Conservation (phyloP, 2,113 vertebrate species). For the Plotosus lineatus region DNA sequence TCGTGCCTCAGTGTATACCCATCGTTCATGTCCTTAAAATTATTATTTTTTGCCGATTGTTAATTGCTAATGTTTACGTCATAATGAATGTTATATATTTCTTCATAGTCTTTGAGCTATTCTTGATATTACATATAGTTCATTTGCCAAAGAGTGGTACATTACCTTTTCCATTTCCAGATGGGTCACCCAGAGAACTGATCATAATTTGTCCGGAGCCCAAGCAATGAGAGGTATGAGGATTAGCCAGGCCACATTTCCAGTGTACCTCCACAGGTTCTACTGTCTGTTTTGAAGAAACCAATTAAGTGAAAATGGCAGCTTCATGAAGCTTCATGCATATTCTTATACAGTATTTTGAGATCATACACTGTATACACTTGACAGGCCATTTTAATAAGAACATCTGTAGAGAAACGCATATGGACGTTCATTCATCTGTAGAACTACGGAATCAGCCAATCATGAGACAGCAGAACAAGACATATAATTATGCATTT, state of each 20-base stretch:
- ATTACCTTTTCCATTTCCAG: constrained; percentile 86
- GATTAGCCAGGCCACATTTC: constrained; percentile 78
- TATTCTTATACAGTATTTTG: no score
- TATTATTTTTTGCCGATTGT: no score
- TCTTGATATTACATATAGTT: neutral
- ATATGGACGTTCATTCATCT: neutral
- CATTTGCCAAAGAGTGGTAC: neutral
- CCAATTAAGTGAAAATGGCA: neutral
- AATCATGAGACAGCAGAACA: neutral
- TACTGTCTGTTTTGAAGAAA: constrained; percentile 71
- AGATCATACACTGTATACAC: neutral
- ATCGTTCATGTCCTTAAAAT: no score
- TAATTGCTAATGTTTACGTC: neutral
- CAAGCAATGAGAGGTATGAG: constrained; percentile 90
- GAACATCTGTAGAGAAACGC: neutral
- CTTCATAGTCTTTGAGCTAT: neutral
- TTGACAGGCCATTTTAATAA: neutral
- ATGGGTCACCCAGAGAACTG: constrained; percentile 83
- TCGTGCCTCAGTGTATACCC: no score
- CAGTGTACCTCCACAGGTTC: constrained; percentile 80
- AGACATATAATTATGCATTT: neutral
- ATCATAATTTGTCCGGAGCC: constrained; percentile 88
- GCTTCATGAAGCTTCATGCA: no score
- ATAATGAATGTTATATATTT: neutral
- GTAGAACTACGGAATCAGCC: neutral